Conservation (phyloP, 2,113 vertebrate species). For the Phalacrocorax brasilianus region DNA sequence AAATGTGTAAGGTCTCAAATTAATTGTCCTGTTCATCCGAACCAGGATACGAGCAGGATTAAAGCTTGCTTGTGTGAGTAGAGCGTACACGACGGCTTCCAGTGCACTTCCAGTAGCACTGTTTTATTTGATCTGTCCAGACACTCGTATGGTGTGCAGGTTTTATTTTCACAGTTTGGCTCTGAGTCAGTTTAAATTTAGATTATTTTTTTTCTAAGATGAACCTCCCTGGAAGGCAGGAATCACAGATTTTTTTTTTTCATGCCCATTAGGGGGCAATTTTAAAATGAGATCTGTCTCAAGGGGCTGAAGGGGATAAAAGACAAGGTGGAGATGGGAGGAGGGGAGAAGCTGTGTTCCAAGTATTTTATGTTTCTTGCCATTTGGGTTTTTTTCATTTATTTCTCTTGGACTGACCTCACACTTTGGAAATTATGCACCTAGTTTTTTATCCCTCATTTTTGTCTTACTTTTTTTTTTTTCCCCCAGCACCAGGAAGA, state of each 20-base stretch:
- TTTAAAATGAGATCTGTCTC: slow-evolving; percentile 66
- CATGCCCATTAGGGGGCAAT: slow-evolving; percentile 61
- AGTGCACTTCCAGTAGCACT: not conserved
- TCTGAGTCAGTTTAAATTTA: slow-evolving; percentile 57
- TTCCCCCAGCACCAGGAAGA: slow-evolving; percentile 56
- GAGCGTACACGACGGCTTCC: not conserved
- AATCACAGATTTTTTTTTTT: not conserved
- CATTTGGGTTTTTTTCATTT: slow-evolving; percentile 52
- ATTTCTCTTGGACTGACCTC: slow-evolving; percentile 71
- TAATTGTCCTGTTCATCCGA: not conserved
- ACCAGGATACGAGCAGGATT: not conserved
- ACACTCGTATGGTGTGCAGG: not conserved
- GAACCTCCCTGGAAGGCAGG: slow-evolving; percentile 49
- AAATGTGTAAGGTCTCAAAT: not conserved
- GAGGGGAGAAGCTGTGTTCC: slow-evolving; percentile 31
- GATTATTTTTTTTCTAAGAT: slow-evolving; percentile 13
- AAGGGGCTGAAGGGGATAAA: slow-evolving; percentile 22
- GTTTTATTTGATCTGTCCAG: slow-evolving; percentile 19
- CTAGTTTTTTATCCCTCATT: slow-evolving; percentile 62
- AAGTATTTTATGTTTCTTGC: slow-evolving; percentile 54
- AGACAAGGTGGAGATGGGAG: slow-evolving; percentile 21
- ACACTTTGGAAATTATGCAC: slow-evolving; percentile 57
- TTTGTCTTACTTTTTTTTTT: slow-evolving; percentile 2
- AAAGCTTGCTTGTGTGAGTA: not conserved
- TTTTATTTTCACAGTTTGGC: not conserved